Evolutionary conservation across 2,113 vertebrate species (phyloP).

Genomic region (Gnathonemus longibarbis): DNA sequence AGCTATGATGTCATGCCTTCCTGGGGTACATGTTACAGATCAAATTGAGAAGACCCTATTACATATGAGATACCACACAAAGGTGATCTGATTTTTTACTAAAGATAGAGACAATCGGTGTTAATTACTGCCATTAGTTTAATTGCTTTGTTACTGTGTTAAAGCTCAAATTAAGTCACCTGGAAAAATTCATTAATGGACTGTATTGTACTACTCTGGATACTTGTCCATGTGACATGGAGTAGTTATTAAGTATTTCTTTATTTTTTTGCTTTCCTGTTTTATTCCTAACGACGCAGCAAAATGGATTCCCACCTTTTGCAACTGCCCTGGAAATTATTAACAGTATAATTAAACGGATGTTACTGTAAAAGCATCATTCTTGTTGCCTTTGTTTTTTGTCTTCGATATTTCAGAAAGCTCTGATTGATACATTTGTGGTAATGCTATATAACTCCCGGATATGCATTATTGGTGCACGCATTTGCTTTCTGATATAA

Average conservation of each 20-base stretch:
- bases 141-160: not conserved
- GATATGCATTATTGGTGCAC: not conserved
- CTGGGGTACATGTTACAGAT: not conserved
- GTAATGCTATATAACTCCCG: not conserved
- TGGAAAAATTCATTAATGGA: not conserved
- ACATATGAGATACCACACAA: not conserved
- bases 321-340: not conserved
- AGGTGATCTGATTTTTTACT: not conserved
- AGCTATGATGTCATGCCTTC: not conserved
- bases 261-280: not conserved
- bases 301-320: not conserved
- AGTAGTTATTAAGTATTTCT: not conserved
- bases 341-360: not conserved
- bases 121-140: not conserved
- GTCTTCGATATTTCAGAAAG: not conserved
- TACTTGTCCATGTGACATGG: not conserved
- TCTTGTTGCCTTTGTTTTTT: not conserved
- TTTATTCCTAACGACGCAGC: not conserved
- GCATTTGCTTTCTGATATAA: not conserved
- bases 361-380: not conserved
- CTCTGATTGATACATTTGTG: not conserved
- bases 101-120: not conserved
- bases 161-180: not conserved
- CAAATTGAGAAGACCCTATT: not conserved
- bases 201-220: not conserved